Evolutionary conservation across 1,140 invertebrate genomes (phyloP).

Genomic region (Musca domestica): DNA sequence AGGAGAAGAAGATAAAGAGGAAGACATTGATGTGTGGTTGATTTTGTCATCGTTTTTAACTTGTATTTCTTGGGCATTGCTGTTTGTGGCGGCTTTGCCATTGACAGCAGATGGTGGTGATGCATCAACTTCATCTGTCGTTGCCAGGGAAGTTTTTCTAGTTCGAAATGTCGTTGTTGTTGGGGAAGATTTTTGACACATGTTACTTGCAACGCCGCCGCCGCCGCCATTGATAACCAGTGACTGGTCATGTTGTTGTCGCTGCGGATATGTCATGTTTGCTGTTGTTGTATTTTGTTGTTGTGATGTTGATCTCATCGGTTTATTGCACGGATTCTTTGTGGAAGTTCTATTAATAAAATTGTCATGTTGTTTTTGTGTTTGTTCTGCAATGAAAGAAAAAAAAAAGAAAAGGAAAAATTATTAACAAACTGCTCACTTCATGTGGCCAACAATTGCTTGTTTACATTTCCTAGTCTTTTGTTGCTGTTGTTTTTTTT

Average conservation of each 20-base stretch:
- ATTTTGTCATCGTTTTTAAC: background rate
- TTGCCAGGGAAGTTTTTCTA: background rate
- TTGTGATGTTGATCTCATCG: slow-evolving; percentile 20
- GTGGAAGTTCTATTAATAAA: slow-evolving; percentile 16
- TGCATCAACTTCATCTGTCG: slow-evolving; percentile 24
- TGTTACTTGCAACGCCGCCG: slow-evolving; percentile 6
- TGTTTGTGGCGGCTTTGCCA: slow-evolving; percentile 33
- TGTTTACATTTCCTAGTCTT: background rate
- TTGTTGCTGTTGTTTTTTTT: too few relatives aligned
- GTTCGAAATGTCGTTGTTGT: slow-evolving; percentile 23
- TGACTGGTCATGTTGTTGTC: slow-evolving; percentile 29
- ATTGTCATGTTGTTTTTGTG: slow-evolving; percentile 29
- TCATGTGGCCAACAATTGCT: background rate
- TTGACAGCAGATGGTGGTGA: too few relatives aligned
- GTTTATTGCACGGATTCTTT: slow-evolving; percentile 22
- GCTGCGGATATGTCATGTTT: slow-evolving; percentile 21
- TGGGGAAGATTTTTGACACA: slow-evolving; percentile 1
- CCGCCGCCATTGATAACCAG: slow-evolving; percentile 13
- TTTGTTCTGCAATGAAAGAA: slow-evolving; percentile 36
- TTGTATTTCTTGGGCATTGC: slow-evolving; percentile 4
- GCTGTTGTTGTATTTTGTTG: slow-evolving; percentile 40
- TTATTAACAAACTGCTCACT: background rate
- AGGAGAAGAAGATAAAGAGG: background rate
- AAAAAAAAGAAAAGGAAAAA: background rate
- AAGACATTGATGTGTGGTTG: slow-evolving; percentile 1